Percentiles rank a stretch among this genome's conserved stretches.
phyloP scores from a whole-genome alignment of 2,113 vertebrate genomes.

The Ciconia maguari region DNA sequence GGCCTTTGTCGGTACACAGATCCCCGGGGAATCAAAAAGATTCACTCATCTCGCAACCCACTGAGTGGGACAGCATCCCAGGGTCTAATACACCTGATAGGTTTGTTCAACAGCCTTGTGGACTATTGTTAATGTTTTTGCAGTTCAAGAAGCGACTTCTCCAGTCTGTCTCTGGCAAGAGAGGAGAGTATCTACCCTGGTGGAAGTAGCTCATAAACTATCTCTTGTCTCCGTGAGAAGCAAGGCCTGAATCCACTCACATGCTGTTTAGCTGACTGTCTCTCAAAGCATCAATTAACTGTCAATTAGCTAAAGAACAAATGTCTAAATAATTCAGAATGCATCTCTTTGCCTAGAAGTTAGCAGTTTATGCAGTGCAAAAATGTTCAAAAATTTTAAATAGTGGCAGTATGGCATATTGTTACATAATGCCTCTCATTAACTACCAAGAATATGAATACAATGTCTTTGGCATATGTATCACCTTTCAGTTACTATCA shows the following conservation, averaged over 20 bases:
- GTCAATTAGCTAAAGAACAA: slow-evolving; percentile 33
- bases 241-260: not conserved
- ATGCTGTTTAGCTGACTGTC: not conserved
- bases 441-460: not conserved
- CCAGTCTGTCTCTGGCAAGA: not conserved
- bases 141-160: not conserved
- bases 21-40: too few relatives aligned
- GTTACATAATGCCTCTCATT: not conserved
- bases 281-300: slow-evolving; percentile 40
- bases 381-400: not conserved
- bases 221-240: not conserved
- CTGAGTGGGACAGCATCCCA: too few relatives aligned
- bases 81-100: not conserved
- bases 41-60: too few relatives aligned
- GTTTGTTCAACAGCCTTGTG: not conserved
- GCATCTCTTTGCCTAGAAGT: slow-evolving; percentile 37
- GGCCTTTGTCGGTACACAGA: too few relatives aligned
- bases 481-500: not conserved
- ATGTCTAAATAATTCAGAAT: slow-evolving; percentile 45
- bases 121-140: not conserved
- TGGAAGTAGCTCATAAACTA: not conserved
- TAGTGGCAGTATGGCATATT: not conserved
- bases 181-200: not conserved
- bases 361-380: not conserved
- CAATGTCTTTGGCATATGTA: not conserved